Evolutionary conservation across 2,888 invertebrate genomes (phyloP).

Genomic region (Leucania comma): DNA sequence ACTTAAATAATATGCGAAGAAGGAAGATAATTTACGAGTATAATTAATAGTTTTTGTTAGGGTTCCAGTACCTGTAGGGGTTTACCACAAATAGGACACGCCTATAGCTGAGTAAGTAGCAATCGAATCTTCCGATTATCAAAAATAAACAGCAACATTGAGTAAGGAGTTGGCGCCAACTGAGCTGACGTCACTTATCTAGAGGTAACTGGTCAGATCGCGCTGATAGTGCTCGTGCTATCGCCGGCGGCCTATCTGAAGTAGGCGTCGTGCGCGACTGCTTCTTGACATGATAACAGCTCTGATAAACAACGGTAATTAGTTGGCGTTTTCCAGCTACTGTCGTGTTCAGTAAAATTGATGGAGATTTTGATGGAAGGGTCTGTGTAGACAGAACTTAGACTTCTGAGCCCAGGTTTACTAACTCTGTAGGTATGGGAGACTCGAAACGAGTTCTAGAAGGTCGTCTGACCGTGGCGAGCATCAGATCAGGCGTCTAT

Average conservation of each 20-base stretch:
- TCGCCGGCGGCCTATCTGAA: conserved; percentile 42
- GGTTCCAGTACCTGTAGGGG: too few species aligned
- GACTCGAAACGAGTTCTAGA: too few species aligned
- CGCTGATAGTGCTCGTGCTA: conserved; percentile 32
- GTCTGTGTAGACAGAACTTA: not conserved
- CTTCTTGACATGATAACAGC: conserved; percentile 45
- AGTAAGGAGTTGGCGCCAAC: conserved; percentile 13
- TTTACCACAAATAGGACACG: too few species aligned
- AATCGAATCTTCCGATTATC: not conserved
- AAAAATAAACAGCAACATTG: conserved; percentile 27
- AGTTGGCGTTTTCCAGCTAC: conserved; percentile 19
- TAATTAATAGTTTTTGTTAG: too few species aligned
- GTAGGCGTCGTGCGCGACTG: conserved; percentile 44
- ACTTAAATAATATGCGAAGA: not conserved
- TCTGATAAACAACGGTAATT: conserved; percentile 44
- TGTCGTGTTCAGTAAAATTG: conserved; percentile 1
- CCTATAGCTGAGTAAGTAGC: not conserved
- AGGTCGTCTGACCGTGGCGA: too few species aligned
- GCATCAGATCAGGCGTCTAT: too few species aligned
- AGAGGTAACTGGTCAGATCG: conserved; percentile 24
- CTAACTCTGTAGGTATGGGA: too few species aligned
- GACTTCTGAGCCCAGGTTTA: not conserved
- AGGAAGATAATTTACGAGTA: too few species aligned
- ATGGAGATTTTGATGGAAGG: not conserved
- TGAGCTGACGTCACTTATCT: conserved; percentile 43